A percentile compares a stretch with the other conserved stretches of the same genome.
These are phyloP conservation scores for Chiridota heheva DNA, from an alignment of 35 echinoderm and acorn worm genomes.

Conservation along the genomic window DNA sequence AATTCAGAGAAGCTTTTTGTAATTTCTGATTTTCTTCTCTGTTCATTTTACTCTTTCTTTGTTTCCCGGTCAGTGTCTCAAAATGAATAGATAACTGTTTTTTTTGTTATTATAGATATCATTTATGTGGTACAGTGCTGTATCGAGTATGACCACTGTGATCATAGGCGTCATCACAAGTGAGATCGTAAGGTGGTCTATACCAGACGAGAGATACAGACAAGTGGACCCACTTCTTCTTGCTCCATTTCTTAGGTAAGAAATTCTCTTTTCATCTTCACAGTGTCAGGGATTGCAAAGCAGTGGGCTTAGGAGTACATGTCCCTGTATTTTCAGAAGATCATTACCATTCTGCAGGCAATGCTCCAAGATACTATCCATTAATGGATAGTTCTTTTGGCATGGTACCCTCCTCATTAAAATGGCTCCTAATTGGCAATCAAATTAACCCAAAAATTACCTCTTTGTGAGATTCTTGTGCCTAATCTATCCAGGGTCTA, in stretches of 20 bases:
- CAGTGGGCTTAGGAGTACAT: neutral
- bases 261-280: neutral
- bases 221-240: constrained; percentile 78
- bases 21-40: too few species aligned
- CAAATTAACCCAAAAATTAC: too few species aligned
- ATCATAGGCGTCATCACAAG: constrained; percentile 70
- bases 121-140: constrained; percentile 96
- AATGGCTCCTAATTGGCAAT: neutral
- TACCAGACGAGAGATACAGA: constrained; percentile 80
- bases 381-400: neutral
- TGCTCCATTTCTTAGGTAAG: constrained; percentile 94
- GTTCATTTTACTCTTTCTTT: too few species aligned
- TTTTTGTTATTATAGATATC: constrained; percentile 84
- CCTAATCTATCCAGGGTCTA: too few species aligned
- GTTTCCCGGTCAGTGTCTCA: too few species aligned
- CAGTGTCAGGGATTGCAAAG: neutral
- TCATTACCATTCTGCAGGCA: neutral
- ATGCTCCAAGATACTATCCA: neutral
- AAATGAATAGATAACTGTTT: too few species aligned
- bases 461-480: too few species aligned
- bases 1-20: too few species aligned
- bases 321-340: neutral
- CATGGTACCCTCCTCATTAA: neutral
- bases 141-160: constrained; percentile 68
- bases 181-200: constrained; percentile 74